phyloP scores from a whole-genome alignment of 2,113 vertebrate genomes.

The Ibidorhyncha struthersii region DNA sequence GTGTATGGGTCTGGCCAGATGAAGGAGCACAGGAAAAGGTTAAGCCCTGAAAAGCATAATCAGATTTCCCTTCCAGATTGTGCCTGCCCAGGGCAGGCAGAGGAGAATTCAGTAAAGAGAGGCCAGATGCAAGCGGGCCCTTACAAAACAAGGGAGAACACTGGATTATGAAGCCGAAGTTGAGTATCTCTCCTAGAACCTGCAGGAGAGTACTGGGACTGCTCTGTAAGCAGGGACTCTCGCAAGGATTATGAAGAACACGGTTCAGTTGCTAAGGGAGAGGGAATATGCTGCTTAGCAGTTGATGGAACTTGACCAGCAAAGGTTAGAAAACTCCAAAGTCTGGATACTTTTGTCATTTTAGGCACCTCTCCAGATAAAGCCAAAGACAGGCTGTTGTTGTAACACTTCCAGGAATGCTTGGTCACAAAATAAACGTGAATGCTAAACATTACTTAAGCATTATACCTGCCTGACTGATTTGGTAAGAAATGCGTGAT shows the following conservation, averaged over 20 bases:
- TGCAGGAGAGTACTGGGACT: not conserved
- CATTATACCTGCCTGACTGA: not conserved
- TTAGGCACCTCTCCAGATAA: not conserved
- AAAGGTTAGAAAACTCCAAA: not conserved
- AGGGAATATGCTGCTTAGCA: not conserved
- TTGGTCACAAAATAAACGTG: not conserved
- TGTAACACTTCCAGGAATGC: not conserved
- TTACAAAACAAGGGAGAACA: not conserved
- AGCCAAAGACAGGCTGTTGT: not conserved
- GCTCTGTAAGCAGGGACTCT: not conserved
- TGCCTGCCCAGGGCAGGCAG: not conserved
- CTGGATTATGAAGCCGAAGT: not conserved
- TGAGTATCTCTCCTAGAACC: not conserved
- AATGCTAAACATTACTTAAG: not conserved
- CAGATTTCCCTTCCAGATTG: not conserved
- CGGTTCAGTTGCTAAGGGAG: not conserved
- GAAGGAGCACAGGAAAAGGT: not conserved
- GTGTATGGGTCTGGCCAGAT: not conserved
- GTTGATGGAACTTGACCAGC: not conserved
- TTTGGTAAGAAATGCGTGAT: not conserved
- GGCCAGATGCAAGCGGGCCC: not conserved
- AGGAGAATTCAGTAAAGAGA: not conserved
- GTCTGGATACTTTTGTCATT: not conserved
- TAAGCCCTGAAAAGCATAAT: not conserved
- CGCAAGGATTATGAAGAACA: not conserved